phyloP scores from a whole-genome alignment of 2,797 vertebrate genomes.

The Spinibarbus caldwelli region DNA sequence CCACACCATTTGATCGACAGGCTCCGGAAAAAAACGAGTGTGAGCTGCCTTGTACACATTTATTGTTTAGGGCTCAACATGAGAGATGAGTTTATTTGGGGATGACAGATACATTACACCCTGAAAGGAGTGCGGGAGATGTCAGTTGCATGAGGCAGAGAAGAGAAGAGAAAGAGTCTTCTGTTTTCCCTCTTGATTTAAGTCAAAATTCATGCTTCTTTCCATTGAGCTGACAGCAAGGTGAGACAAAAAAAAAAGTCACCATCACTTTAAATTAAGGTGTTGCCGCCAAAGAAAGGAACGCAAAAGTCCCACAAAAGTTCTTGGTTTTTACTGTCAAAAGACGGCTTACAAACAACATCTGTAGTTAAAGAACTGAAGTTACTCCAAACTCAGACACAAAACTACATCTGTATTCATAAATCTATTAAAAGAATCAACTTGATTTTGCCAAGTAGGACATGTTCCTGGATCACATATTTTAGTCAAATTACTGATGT shows the following conservation, averaged over 20 bases:
- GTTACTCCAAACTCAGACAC: not conserved
- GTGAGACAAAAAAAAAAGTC: slow-evolving; percentile 60
- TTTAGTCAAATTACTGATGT: not conserved
- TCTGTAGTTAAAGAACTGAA: not conserved
- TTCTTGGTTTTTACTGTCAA: slow-evolving; percentile 22
- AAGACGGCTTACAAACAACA: not conserved
- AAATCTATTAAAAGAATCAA: not conserved
- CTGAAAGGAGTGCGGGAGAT: slow-evolving; percentile 58
- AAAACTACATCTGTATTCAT: not conserved
- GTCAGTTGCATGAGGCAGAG: slow-evolving; percentile 51
- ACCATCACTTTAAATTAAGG: slow-evolving; percentile 67
- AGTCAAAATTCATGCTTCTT: slow-evolving; percentile 62
- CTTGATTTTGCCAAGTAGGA: not conserved
- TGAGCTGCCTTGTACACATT: slow-evolving; percentile 29
- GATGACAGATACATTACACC: slow-evolving; percentile 67
- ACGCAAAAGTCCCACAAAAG: slow-evolving; percentile 24
- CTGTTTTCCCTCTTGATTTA: slow-evolving; percentile 57
- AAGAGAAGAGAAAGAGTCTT: slow-evolving; percentile 48
- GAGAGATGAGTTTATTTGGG: slow-evolving; percentile 71
- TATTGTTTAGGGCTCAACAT: slow-evolving; percentile 58
- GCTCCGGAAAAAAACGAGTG: slow-evolving; percentile 5
- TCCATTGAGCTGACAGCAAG: slow-evolving; percentile 65
- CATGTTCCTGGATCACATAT: not conserved
- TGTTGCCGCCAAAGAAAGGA: slow-evolving; percentile 63
- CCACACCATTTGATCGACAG: slow-evolving; percentile 42